Evolutionary conservation across 1,140 invertebrate genomes (phyloP).

Genomic region (Pollicipes pollicipes): DNA sequence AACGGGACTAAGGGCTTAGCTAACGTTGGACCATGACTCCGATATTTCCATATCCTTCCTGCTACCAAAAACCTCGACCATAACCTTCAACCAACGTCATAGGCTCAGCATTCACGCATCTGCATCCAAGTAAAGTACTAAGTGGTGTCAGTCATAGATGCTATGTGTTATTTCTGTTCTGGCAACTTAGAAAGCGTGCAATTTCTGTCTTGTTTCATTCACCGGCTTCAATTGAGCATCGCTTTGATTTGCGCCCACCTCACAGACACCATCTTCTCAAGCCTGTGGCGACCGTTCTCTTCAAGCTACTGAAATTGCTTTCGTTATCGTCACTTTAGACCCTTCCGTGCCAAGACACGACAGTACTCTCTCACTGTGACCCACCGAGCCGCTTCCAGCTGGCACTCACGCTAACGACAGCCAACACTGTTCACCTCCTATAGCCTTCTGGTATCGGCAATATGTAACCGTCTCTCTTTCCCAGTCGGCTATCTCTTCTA

Average conservation of each 20-base stretch:
- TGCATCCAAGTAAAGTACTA: neutral
- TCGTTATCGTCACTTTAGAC: neutral
- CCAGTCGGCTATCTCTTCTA: neutral
- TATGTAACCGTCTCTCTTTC: neutral
- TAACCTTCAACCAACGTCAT: neutral
- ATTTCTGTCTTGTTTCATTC: neutral
- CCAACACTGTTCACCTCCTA: neutral
- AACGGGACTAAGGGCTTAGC: constrained; percentile 2
- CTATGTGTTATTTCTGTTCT: neutral
- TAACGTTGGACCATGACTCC: neutral
- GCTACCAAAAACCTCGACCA: neutral
- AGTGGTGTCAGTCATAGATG: neutral
- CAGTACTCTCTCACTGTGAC: too few species aligned
- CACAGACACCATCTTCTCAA: too few species aligned
- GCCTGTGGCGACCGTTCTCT: neutral
- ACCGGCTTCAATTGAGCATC: too few species aligned
- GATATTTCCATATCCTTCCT: neutral
- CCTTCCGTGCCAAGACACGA: neutral
- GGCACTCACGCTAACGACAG: neutral
- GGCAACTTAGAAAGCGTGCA: neutral
- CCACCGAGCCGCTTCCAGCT: too few species aligned
- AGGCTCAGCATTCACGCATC: neutral
- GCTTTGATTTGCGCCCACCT: too few species aligned
- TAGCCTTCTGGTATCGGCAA: neutral
- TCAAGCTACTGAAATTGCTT: neutral